Percentiles rank a stretch among this genome's conserved stretches.
These are phyloP conservation scores for Galeopsomyia nigrocyanea DNA, from an alignment of 2,888 invertebrate genomes.

Conservation along the genomic window DNA sequence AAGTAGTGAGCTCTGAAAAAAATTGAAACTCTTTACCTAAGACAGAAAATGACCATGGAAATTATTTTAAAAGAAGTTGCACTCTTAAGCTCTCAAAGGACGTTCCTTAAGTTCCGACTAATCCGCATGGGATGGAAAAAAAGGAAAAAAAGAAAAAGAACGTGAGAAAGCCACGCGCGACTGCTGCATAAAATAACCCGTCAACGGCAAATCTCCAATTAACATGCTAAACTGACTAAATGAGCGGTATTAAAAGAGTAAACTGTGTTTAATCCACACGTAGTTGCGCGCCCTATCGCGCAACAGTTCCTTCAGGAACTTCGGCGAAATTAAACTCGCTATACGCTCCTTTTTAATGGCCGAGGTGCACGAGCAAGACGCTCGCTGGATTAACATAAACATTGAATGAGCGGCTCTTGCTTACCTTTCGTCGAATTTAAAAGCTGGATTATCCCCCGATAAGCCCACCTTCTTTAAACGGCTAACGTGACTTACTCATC, in stretches of 20 bases:
- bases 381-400: conserved; percentile 35
- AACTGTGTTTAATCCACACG: conserved; percentile 32
- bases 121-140: no score
- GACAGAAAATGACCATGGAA: no score
- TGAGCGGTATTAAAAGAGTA: conserved; percentile 25
- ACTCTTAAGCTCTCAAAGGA: no score
- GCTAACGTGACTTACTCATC: conserved; percentile 4
- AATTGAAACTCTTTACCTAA: no score
- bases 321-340: conserved; percentile 32
- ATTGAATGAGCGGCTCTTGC: neutral
- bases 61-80: no score
- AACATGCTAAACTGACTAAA: conserved; percentile 19
- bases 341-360: neutral
- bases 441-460: conserved; percentile 36
- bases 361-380: neutral
- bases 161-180: no score
- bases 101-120: no score
- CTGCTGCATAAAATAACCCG: neutral
- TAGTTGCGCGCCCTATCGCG: conserved; percentile 2
- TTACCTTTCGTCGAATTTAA: conserved; percentile 28
- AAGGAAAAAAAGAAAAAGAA: no score
- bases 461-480: conserved; percentile 27
- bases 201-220: conserved; percentile 15
- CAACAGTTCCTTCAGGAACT: neutral
- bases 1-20: no score